A percentile compares a stretch with the other conserved stretches of the same genome.
These are phyloP conservation scores for Myrmecobius fasciatus DNA, from an alignment of 2,113 vertebrate genomes.

Conservation along the genomic window DNA sequence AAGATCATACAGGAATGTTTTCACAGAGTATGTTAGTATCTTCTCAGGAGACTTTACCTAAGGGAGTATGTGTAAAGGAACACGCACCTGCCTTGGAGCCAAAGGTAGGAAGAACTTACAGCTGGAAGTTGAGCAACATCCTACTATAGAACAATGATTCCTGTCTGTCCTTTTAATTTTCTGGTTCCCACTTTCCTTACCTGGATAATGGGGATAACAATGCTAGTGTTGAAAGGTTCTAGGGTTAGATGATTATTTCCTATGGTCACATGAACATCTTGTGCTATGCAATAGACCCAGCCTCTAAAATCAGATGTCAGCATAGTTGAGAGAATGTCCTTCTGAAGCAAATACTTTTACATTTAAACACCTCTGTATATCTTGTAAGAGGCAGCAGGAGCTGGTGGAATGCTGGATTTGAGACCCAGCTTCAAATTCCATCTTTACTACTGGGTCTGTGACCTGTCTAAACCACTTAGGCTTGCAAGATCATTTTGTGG, in stretches of 20 bases:
- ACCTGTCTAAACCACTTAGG: background rate
- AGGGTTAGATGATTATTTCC: background rate
- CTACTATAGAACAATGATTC: background rate
- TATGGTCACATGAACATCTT: background rate
- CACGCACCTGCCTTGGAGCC: background rate
- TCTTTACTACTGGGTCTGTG: background rate
- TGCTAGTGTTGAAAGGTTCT: background rate
- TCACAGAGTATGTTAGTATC: background rate
- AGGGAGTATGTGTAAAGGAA: background rate
- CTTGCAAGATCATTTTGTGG: background rate
- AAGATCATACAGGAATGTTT: background rate
- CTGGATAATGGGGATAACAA: background rate
- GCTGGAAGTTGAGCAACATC: background rate
- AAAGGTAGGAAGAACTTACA: background rate
- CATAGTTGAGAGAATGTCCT: background rate
- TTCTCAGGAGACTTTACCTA: background rate
- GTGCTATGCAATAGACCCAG: background rate
- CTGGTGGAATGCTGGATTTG: background rate
- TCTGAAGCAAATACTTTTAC: background rate
- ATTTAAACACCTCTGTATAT: background rate
- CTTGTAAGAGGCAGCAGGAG: background rate
- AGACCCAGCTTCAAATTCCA: background rate
- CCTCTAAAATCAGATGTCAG: background rate
- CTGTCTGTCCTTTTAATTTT: background rate
- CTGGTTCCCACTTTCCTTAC: background rate